Base-by-base conservation (phyloP, 1,140 invertebrate genomes). In the Brachionus calyciflorus region DNA sequence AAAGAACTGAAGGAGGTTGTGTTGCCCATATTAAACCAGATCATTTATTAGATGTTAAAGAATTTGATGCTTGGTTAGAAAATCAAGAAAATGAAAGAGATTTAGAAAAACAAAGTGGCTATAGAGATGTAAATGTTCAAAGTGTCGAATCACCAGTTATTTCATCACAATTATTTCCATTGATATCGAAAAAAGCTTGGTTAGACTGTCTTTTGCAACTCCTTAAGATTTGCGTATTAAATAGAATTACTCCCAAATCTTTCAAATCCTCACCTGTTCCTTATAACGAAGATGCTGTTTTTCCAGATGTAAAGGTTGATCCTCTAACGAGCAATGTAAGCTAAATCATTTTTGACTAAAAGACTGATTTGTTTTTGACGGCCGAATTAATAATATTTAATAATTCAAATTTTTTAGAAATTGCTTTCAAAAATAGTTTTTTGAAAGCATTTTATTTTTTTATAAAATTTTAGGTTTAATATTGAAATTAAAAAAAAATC, bases 121-220 rank as follows among this genome's bases (percentile, higher is more conserved):
- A 30, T 5, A 51, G 33, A 48, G 68, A 63, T 28, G n/a, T 53
- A 78, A 10, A 21, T 5, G n/a, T 26, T 14, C n/a, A 55, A 26
- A 76, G 19, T 68, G 33, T 40, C 1, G n/a, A 69, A 79, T 46
- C 77, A 76, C 9, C 77, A 65, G 9, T 19, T 77, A 41, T 83
- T 17, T 81, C 82, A 28, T 80, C 82, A 44, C 80, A 84, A 60
- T 78, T 83, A 10, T 85, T 85, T 82, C 83, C 85, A 78, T 80
- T 81, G 7, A 80, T 85, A 5, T 83, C 82, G 9, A 85, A 84
- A 78, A 78, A 82, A 60, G 81, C 82, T 12, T 85, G 84, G 84
- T 82, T 82, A 2, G 84, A 85, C 77, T 79, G 84, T 28, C 78
- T 85, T 10, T 78, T 85, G 24, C 84, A 85, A 79, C 78, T 83